Conservation (phyloP, 2,797 vertebrate genomes). For the Centroberyx gerrardi region DNA sequence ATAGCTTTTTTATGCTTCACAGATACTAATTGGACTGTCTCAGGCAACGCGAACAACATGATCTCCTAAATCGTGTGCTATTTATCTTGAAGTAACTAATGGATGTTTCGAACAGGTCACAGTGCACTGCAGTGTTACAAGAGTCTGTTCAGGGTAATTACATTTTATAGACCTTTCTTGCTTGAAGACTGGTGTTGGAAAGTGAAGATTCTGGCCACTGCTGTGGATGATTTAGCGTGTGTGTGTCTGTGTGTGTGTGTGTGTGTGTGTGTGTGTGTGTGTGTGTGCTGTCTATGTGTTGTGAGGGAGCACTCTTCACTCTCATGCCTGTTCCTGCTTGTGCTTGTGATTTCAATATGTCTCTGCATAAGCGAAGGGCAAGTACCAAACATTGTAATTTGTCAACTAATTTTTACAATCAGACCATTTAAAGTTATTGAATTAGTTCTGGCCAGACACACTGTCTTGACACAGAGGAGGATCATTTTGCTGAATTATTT, state of each 20-base stretch:
- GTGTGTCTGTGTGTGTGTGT: conserved; percentile 9
- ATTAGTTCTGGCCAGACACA: conserved; percentile 79
- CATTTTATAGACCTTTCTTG: conserved; percentile 77
- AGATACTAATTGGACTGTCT: not conserved
- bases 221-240: conserved; percentile 41
- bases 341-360: conserved; percentile 9
- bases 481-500: conserved; percentile 72
- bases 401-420: conserved; percentile 64
- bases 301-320: conserved; percentile 1
- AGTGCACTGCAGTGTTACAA: conserved; percentile 63
- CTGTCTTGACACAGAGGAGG: conserved; percentile 76
- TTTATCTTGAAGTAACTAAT: conserved; percentile 46
- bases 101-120: conserved; percentile 60
- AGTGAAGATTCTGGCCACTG: conserved; percentile 65
- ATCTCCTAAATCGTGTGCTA: not conserved
- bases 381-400: conserved; percentile 53
- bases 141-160: conserved; percentile 76
- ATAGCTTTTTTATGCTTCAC: not conserved
- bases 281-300: not conserved
- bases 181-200: conserved; percentile 68
- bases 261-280: conserved; percentile 23
- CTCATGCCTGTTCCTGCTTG: conserved; percentile 37
- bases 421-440: conserved; percentile 67
- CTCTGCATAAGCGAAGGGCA: conserved; percentile 26
- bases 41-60: not conserved